Evolutionary conservation across 2,888 invertebrate species (phyloP), one percentile per base, ranked within the genome.

Genomic region (Meteorus colon): DNA sequence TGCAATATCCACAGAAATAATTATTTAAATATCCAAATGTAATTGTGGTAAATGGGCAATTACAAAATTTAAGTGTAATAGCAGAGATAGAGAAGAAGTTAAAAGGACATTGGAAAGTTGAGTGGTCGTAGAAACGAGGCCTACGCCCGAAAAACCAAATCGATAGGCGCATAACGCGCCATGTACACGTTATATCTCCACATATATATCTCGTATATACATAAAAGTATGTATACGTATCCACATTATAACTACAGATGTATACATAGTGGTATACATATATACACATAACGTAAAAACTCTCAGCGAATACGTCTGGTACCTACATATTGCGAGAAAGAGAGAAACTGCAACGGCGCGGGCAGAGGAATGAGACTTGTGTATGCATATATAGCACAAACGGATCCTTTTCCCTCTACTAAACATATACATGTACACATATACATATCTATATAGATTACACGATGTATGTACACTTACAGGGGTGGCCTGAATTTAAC

Each of bases 141-240:
- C 85, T 85, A 86, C 86, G 86, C 84, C 87, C 86, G 86, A 88
- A 88, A 88, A 88, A 87, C 84, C 86, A 84, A 88, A 89, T 88
- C 88, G 88, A 88, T 88, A 88, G 86, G 86, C 88, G 86, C 87
- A 86, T 86, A 85, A 86, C 86, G 81, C 79, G 82, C 81, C 79
- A 81, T 82, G 77, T 78, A 79, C 78, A 71, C 72, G 37, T 70
- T 70, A 68, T 65, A 70, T 63, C 62, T 72, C 72, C 73, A 75
- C 76, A 55, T 78, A 67, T 69, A 72, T 59, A 60, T 75, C 76
- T 71, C 78, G 71, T 75, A 78, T 70, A 77, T 73, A 66, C 65
- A 67, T 78, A 73, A 72, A 70, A 65, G 63, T 80, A 63, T 71
- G 73, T 45, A 65, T 77, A 76, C 76, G 73, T 78, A 71, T 66